Evolutionary conservation across 2,113 vertebrate species (phyloP).

Genomic region (Sitta europaea): DNA sequence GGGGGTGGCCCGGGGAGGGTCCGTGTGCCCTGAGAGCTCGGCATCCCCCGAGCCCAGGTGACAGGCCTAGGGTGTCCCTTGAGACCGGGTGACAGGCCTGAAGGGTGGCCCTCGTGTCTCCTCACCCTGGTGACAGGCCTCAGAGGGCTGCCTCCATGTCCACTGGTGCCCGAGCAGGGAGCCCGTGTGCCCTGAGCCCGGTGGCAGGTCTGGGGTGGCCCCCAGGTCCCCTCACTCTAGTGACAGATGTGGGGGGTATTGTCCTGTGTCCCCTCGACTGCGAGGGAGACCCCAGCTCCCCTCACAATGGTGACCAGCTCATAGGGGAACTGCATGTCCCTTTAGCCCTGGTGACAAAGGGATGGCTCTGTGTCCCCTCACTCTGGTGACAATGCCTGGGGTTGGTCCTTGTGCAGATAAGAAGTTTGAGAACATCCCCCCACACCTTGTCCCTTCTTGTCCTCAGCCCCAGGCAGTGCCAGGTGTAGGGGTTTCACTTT

Average conservation of each 20-base stretch:
- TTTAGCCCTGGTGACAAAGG: rapidly evolving
- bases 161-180: too few species aligned
- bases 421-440: neutral
- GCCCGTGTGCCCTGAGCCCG: rapidly evolving
- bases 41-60: neutral
- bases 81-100: neutral
- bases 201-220: neutral
- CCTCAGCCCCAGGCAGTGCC: too few species aligned
- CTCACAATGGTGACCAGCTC: neutral
- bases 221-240: neutral
- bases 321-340: neutral
- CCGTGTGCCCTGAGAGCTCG: neutral
- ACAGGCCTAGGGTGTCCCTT: too few species aligned
- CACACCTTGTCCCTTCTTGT: neutral
- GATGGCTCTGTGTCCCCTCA: neutral
- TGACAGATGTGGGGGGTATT: neutral
- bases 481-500: neutral
- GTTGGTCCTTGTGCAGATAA: neutral
- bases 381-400: neutral
- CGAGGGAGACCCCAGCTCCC: too few species aligned
- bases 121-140: neutral
- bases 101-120: neutral
- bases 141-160: neutral
- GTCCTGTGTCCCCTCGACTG: neutral
- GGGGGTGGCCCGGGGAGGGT: too few species aligned